Base-by-base conservation (phyloP, 2,888 invertebrate species). In the Keiferia lycopersicella region DNA sequence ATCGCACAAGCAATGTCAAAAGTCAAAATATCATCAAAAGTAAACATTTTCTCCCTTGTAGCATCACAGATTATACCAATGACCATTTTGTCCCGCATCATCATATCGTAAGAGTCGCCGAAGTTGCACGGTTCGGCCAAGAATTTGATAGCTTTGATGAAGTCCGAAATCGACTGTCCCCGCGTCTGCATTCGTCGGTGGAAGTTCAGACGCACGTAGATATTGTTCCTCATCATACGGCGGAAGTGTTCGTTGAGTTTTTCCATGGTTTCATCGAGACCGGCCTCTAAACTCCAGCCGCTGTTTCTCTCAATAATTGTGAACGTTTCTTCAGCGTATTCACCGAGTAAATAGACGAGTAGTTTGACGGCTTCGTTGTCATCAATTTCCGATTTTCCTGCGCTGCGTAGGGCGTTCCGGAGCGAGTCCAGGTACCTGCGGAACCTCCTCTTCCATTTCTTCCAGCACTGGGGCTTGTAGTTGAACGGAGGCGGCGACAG, bases 11-110 rank as follows among this genome's bases (percentile, higher is more conserved):
- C 34, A 11, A 1, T 18, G 3, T 50, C 50, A 34, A 50, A 51
- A 10, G 48, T 50, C 8, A 61, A 20, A 2, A 34, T 18, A 18
- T 51, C 61, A 10, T 51, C 18, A 34, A 22, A 51, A 4, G 48
- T 14, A 26, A 51, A 34, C 30, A 61, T 61, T 14, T 50, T 51
- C 38, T 61, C 50, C 20, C 61, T 61, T 18, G 38, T 50, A 10
- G 2, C 22, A 18, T 61, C 61, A 14, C 50, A 34, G 8, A 12
- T 18, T 12, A 61, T 34, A 34, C 61, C 61, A 14, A 20, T 38
- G 0, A 61, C 34, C 61, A 61, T 20, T 34, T 51, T 61, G 20
- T 61, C 50, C 20, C 50, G 30, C 51, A 61, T 34, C 48, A 61
- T 50, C 22, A 14, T 20, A 0, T 51, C 30, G 12, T 38, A 50